Evolutionary conservation across 2,888 invertebrate genomes (phyloP).

Genomic region (Boloria selene): DNA sequence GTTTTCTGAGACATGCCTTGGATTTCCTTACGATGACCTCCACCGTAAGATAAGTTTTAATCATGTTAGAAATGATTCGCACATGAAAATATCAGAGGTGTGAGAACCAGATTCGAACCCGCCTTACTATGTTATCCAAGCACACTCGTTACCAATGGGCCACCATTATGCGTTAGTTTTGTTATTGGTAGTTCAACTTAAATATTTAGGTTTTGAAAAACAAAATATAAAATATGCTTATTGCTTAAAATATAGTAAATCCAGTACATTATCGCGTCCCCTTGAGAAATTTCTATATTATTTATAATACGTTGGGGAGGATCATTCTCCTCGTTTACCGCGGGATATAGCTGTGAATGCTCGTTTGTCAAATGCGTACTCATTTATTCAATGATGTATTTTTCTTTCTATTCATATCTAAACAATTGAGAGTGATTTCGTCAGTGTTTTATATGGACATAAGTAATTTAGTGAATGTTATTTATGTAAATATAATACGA

Average conservation of each 20-base stretch:
- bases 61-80: too few species aligned
- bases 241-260: slow-evolving; percentile 59
- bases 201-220: too few species aligned
- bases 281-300: slow-evolving; percentile 72
- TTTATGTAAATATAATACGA: slow-evolving; percentile 14
- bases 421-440: slow-evolving; percentile 43
- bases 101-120: too few species aligned
- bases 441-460: slow-evolving; percentile 35
- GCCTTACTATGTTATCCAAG: too few species aligned
- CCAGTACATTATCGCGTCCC: slow-evolving; percentile 69
- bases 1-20: too few species aligned
- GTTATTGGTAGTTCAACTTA: too few species aligned
- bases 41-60: too few species aligned
- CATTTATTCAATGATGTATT: slow-evolving; percentile 77
- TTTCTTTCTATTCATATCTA: slow-evolving; percentile 51
- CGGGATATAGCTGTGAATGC: slow-evolving; percentile 77
- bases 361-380: slow-evolving; percentile 81
- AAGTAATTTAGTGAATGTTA: slow-evolving; percentile 15
- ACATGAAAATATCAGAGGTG: too few species aligned
- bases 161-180: too few species aligned
- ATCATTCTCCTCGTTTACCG: slow-evolving; percentile 76
- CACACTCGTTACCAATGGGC: too few species aligned
- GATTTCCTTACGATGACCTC: too few species aligned
- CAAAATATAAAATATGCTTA: slow-evolving; percentile 51
- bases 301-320: slow-evolving; percentile 78